Conservation (phyloP, 1,140 invertebrate species). For the Antheraea mylitta region DNA sequence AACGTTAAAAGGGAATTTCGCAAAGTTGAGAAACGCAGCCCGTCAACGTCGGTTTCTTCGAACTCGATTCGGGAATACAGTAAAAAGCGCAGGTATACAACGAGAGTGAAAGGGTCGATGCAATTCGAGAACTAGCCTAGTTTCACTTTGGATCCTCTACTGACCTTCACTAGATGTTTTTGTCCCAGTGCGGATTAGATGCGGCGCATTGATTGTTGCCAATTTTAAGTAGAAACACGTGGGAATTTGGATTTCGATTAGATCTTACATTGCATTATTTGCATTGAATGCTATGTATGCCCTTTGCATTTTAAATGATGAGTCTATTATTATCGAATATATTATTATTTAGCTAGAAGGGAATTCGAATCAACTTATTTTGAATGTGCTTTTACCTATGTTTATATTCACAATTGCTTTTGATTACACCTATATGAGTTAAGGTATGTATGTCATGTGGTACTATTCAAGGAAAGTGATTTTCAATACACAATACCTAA, state of each 20-base stretch:
- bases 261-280: slow-evolving; percentile 18
- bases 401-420: no score
- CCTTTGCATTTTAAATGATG: slow-evolving; percentile 21
- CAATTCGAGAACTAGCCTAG: slow-evolving; percentile 71
- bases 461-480: no score
- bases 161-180: slow-evolving; percentile 66
- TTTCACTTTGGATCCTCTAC: slow-evolving; percentile 49
- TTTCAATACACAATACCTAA: no score
- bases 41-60: slow-evolving; percentile 36
- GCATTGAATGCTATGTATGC: slow-evolving; percentile 33
- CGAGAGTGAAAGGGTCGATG: slow-evolving; percentile 77
- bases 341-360: not conserved
- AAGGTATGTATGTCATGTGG: no score
- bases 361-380: not conserved
- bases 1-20: not conserved
- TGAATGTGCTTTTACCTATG: not conserved
- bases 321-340: slow-evolving; percentile 37
- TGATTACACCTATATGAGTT: no score
- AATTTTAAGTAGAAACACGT: slow-evolving; percentile 69
- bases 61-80: slow-evolving; percentile 59
- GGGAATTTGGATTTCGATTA: slow-evolving; percentile 52
- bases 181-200: slow-evolving; percentile 52
- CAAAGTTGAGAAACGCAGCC: slow-evolving; percentile 45
- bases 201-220: slow-evolving; percentile 53
- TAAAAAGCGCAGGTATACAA: slow-evolving; percentile 75